Percentiles rank a stretch among this genome's conserved stretches.
phyloP scores from a whole-genome alignment of 1,140 invertebrate genomes.

The Mesaphorura yosii region DNA sequence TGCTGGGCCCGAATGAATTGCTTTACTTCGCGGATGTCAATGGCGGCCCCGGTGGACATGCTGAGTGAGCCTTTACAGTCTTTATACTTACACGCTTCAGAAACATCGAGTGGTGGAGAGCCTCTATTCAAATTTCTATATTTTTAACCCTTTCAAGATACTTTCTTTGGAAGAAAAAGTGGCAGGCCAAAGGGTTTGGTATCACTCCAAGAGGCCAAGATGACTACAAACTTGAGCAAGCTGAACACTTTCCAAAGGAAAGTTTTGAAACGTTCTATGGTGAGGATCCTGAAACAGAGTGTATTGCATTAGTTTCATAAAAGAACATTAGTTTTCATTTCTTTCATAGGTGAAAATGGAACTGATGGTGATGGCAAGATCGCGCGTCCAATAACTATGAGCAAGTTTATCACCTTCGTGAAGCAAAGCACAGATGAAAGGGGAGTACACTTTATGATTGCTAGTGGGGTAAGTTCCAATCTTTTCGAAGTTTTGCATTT shows the following conservation, averaged over 20 bases:
- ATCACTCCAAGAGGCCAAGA: conserved; percentile 75
- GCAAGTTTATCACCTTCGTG: conserved; percentile 61
- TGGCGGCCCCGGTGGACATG: conserved; percentile 92
- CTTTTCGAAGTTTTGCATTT: neutral
- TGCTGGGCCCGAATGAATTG: conserved; percentile 42
- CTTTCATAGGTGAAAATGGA: conserved; percentile 9
- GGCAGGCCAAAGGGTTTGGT: conserved; percentile 82
- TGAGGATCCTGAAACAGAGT: conserved; percentile 27
- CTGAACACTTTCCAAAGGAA: conserved; percentile 60
- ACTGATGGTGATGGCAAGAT: conserved; percentile 71
- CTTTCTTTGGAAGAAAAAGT: conserved; percentile 73
- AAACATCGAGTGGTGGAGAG: too few relatives aligned
- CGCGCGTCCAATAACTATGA: conserved; percentile 70
- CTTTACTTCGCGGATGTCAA: conserved; percentile 97
- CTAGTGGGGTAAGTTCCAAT: conserved; percentile 66
- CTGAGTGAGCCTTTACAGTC: conserved; percentile 19
- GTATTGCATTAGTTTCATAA: neutral
- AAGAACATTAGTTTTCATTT: neutral
- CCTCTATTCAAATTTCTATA: too few relatives aligned
- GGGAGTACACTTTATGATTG: conserved; percentile 95
- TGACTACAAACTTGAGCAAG: conserved; percentile 83
- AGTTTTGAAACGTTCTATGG: conserved; percentile 92
- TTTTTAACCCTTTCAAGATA: conserved; percentile 68
- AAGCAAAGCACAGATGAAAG: conserved; percentile 56
- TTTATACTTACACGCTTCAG: too few relatives aligned